Percentiles rank a stretch among this genome's conserved stretches.
Evolutionary conservation across 2,888 invertebrate genomes (phyloP).

Genomic region (Coelinius sp.): DNA sequence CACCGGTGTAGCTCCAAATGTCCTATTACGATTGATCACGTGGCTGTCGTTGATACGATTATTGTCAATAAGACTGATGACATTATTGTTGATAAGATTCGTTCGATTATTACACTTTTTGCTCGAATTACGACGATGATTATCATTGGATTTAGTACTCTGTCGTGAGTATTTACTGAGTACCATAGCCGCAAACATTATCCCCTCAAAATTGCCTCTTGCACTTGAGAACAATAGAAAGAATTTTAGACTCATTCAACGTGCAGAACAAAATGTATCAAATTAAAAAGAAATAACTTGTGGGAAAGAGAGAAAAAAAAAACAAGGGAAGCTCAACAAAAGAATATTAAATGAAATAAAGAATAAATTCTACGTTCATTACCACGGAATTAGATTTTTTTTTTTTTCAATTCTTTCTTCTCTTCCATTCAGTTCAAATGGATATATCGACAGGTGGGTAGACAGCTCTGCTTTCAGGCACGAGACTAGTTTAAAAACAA

Average conservation of each 20-base stretch:
- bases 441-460: constrained; percentile 34
- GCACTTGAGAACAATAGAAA: constrained; percentile 20
- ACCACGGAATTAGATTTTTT: neutral
- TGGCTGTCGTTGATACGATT: constrained; percentile 62
- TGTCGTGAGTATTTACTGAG: constrained; percentile 67
- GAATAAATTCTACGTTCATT: neutral
- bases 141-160: constrained; percentile 55
- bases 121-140: constrained; percentile 32
- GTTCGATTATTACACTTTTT: constrained; percentile 53
- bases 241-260: neutral
- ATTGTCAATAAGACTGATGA: constrained; percentile 61
- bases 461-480: constrained; percentile 15
- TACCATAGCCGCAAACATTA: constrained; percentile 69
- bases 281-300: constrained; percentile 2
- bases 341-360: neutral
- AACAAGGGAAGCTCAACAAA: neutral
- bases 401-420: neutral
- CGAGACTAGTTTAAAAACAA: constrained; percentile 3
- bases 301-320: constrained; percentile 2
- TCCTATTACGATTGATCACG: constrained; percentile 56
- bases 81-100: constrained; percentile 60
- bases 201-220: constrained; percentile 32
- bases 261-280: neutral
- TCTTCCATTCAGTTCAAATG: neutral
- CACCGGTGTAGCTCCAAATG: constrained; percentile 61